Evolutionary conservation across 2,113 vertebrate genomes (phyloP).

Genomic region (Eira barbara): DNA sequence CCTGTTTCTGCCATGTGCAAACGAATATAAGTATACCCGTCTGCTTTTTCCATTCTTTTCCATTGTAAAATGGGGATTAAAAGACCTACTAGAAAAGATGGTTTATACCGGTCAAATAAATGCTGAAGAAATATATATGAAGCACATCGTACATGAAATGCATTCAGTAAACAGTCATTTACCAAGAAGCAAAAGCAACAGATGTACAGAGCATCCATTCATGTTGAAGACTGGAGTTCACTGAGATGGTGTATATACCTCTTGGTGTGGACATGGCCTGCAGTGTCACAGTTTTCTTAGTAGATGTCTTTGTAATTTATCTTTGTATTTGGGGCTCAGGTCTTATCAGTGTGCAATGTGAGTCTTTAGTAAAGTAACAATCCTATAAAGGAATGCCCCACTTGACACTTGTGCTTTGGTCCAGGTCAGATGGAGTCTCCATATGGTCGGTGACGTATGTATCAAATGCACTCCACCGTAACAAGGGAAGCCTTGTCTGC

Average conservation of each 20-base stretch:
- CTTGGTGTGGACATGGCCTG: neutral
- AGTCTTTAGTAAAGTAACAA: neutral
- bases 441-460: too few relatives aligned
- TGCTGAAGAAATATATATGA: neutral
- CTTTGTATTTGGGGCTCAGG: neutral
- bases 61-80: neutral
- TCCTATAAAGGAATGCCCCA: neutral
- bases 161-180: neutral
- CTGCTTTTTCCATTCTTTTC: neutral
- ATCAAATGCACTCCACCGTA: fast-evolving
- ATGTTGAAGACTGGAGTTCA: too few relatives aligned
- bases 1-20: neutral
- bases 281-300: neutral
- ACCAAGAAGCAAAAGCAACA: neutral
- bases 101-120: neutral
- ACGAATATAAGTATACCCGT: neutral
- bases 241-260: neutral
- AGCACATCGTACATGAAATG: neutral
- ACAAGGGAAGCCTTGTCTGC: neutral
- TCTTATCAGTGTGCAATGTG: neutral
- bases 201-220: too few relatives aligned
- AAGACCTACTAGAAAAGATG: neutral
- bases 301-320: neutral
- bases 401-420: fast-evolving
- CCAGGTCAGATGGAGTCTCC: neutral